These are phyloP conservation scores for Oncorhynchus nerka DNA, from an alignment of 2,113 vertebrate genomes.

Conservation along the genomic window DNA sequence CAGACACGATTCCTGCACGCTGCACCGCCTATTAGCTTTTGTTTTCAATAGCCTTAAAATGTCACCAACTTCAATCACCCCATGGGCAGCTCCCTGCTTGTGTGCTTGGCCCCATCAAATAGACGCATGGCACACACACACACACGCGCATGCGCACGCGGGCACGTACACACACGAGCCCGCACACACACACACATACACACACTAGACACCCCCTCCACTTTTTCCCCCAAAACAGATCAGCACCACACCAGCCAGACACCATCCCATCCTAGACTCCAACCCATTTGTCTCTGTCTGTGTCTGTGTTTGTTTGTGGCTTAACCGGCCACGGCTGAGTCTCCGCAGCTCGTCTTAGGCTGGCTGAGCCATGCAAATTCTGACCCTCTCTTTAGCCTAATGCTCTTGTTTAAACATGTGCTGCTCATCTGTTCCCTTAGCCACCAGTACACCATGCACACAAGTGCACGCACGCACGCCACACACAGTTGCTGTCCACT, in stretches of 20 bases:
- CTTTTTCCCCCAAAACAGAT: slow-evolving; percentile 4
- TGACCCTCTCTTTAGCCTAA: slow-evolving; percentile 52
- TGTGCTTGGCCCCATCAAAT: slow-evolving; percentile 59
- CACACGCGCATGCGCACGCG: background rate
- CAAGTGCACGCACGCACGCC: too few species aligned
- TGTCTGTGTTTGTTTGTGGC: slow-evolving; percentile 58
- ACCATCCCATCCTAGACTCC: slow-evolving; percentile 5
- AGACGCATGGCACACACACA: slow-evolving; percentile 42
- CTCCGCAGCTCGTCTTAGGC: slow-evolving; percentile 46
- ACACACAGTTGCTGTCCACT: slow-evolving; percentile 15
- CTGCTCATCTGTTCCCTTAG: slow-evolving; percentile 32
- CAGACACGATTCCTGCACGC: slow-evolving; percentile 92
- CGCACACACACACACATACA: background rate
- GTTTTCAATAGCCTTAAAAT: slow-evolving; percentile 94
- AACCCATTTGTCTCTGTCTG: slow-evolving; percentile 32
- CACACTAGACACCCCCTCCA: background rate
- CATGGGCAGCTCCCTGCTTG: slow-evolving; percentile 67
- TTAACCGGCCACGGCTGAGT: slow-evolving; percentile 30
- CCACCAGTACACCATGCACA: slow-evolving; percentile 23
- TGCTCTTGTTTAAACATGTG: slow-evolving; percentile 54
- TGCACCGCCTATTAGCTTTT: slow-evolving; percentile 86
- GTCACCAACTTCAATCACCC: slow-evolving; percentile 95
- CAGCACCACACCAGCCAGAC: slow-evolving; percentile 14
- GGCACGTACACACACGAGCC: background rate
- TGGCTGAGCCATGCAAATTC: slow-evolving; percentile 46